These are phyloP conservation scores for Diachrysia chrysitis DNA, from an alignment of 2,888 invertebrate species.

Conservation along the genomic window DNA sequence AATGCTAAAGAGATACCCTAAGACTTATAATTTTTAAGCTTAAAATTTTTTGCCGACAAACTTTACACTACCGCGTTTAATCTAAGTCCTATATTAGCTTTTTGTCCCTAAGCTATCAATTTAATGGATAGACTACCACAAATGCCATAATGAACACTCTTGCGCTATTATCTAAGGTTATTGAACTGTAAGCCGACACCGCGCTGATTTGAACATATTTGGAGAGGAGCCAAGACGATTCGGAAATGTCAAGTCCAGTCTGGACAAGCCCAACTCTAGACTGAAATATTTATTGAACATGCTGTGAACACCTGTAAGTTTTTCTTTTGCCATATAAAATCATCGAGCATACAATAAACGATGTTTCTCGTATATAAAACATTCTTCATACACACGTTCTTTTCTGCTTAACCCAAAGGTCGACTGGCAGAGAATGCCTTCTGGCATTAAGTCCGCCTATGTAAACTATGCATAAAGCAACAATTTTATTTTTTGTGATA, in stretches of 20 bases:
- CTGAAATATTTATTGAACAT: slow-evolving; percentile 8
- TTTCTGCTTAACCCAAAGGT: too few relatives aligned
- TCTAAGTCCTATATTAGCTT: background rate
- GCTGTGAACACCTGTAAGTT: background rate
- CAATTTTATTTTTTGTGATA: too few relatives aligned
- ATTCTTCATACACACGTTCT: too few relatives aligned
- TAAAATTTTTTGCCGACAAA: background rate
- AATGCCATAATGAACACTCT: slow-evolving; percentile 23
- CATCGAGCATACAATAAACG: too few relatives aligned
- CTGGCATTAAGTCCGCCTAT: too few relatives aligned
- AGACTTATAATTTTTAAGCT: too few relatives aligned
- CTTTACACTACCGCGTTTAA: background rate
- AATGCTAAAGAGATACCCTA: too few relatives aligned
- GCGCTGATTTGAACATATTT: slow-evolving; percentile 53
- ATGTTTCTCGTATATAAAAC: too few relatives aligned
- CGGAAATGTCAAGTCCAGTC: slow-evolving; percentile 62
- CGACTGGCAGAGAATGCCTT: too few relatives aligned
- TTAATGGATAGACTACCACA: slow-evolving; percentile 16
- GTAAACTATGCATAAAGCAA: too few relatives aligned
- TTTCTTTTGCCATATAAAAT: background rate
- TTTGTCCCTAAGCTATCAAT: slow-evolving; percentile 5
- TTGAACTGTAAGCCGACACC: slow-evolving; percentile 56
- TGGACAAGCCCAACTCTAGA: slow-evolving; percentile 39
- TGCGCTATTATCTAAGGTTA: slow-evolving; percentile 47
- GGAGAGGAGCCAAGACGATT: slow-evolving; percentile 68